Base-by-base conservation (phyloP, 2,888 invertebrate species). In the Chromoteleia sp. region DNA sequence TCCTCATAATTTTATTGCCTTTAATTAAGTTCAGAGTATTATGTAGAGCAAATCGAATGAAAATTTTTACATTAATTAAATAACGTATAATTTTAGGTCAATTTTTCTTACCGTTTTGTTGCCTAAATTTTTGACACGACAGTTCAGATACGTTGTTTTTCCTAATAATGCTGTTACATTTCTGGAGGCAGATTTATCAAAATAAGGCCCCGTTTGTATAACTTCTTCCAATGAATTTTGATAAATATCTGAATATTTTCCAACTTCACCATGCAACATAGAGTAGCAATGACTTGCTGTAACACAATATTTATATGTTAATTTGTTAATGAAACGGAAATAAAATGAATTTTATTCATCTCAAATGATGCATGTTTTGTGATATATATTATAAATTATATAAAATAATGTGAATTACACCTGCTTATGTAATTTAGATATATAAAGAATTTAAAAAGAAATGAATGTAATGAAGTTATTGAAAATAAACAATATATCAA, bases 101-200 rank as follows among this genome's bases (percentile, higher is more conserved):
- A 33, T 1, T 33, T 8, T 21, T 36, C 96, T 95, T 89, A 97
- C 97, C 92, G 97, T 97, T 93, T 96, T 96, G 93, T 98, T 97
- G 85, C 97, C 96, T 91, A 97, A 93, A 93, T 97, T 97, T 93
- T 97, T 97, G 84, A 97, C 97, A 81, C 97, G 94, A 92, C 98
- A 98, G 91, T 96, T 97, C 85, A 98, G 93, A 90, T 97, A 97
- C 56, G 97, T 97, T 36, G 97, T 97, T 92, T 97, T 97, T 84
- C 97, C 97, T 73, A 97, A 93, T 54, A 97, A 93, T 0, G 97
- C 97, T 25, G 97, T 97, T 81, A 95, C 94, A 91, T 95, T 95
- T 92, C 95, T 95, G 52, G 96, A 95, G 33, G 94, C 94, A 70
- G 94, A 93, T 87, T 94, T 93, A 91, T 96, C 96, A 90, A 96